A percentile compares a stretch with the other conserved stretches of the same genome.
phyloP scores from a whole-genome alignment of 2,888 invertebrate species.

The Troides aeacus region DNA sequence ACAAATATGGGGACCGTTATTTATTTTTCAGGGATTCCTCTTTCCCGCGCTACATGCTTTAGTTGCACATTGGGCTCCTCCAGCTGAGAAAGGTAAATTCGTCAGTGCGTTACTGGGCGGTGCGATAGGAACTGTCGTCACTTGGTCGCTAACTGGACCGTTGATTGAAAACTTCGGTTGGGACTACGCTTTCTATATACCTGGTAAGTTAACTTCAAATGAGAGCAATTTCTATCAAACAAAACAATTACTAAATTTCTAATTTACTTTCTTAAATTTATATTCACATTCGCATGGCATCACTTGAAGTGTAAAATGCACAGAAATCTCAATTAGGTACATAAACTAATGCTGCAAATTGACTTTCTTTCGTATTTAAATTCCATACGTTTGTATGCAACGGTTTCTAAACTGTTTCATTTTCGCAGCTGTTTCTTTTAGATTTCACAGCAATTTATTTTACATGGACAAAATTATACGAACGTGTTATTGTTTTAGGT shows the following conservation, averaged over 20 bases:
- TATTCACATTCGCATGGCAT: constrained; percentile 12
- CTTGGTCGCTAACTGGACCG: constrained; percentile 84
- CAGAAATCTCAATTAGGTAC: constrained; percentile 16
- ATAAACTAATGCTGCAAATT: constrained; percentile 15
- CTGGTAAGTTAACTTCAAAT: constrained; percentile 56
- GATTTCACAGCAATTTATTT: constrained; percentile 12
- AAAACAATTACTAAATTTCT: no score
- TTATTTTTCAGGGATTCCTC: constrained; percentile 73
- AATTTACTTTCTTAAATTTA: not conserved
- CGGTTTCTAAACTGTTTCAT: constrained; percentile 30
- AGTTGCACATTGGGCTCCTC: constrained; percentile 87
- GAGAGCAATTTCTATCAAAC: not conserved
- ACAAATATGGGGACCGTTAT: constrained; percentile 1
- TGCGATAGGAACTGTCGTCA: constrained; percentile 85
- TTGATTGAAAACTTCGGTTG: constrained; percentile 83
- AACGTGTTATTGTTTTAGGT: constrained; percentile 48
- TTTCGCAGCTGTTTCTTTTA: constrained; percentile 14
- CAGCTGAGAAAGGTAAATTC: constrained; percentile 86
- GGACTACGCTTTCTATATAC: constrained; percentile 84
- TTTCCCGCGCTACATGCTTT: constrained; percentile 83
- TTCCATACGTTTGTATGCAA: constrained; percentile 26
- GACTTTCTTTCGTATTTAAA: constrained; percentile 31
- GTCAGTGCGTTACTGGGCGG: constrained; percentile 84
- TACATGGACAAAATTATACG: constrained; percentile 12
- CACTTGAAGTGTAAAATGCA: not conserved